Conservation (phyloP, 1,140 invertebrate genomes). For the Sycophaga agraensis region DNA sequence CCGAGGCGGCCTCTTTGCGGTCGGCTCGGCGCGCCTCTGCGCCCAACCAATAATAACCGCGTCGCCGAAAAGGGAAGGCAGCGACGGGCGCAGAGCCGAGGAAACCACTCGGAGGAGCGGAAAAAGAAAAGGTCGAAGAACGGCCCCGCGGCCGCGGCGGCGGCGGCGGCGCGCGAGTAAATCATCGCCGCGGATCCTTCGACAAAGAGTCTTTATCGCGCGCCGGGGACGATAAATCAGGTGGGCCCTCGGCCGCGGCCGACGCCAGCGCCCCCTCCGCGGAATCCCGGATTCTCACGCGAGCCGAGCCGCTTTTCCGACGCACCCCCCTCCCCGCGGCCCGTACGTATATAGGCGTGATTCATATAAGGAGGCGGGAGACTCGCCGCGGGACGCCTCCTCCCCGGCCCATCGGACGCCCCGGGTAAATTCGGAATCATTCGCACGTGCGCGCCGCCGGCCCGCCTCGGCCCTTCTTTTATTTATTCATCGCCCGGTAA, state of each 20-base stretch:
- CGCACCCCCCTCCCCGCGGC: neutral
- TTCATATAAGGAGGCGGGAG: conserved; percentile 18
- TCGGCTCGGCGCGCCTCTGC: too few species aligned
- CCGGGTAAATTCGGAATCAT: conserved; percentile 29
- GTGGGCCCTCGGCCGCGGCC: neutral
- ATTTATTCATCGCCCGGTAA: conserved; percentile 31
- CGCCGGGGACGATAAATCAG: conserved; percentile 27
- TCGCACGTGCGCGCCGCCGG: conserved; percentile 12
- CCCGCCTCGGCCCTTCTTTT: conserved; percentile 9
- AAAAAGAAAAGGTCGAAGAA: neutral
- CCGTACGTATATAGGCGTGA: conserved; percentile 1
- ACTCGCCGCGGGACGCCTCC: conserved; percentile 23
- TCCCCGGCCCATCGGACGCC: neutral
- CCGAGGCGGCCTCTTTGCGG: too few species aligned
- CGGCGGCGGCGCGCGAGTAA: conserved; percentile 5
- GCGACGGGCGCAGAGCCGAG: neutral
- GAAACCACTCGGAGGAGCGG: neutral
- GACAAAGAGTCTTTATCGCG: conserved; percentile 28
- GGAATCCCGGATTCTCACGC: conserved; percentile 30
- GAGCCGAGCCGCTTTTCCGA: conserved; percentile 2
- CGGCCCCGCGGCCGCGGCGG: neutral
- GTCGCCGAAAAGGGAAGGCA: neutral
- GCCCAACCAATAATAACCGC: too few species aligned
- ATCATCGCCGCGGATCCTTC: conserved; percentile 29
- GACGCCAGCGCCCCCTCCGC: neutral